These are phyloP conservation scores for Drosophila nigrodunni DNA, from an alignment of 1,140 invertebrate genomes.

Conservation along the genomic window DNA sequence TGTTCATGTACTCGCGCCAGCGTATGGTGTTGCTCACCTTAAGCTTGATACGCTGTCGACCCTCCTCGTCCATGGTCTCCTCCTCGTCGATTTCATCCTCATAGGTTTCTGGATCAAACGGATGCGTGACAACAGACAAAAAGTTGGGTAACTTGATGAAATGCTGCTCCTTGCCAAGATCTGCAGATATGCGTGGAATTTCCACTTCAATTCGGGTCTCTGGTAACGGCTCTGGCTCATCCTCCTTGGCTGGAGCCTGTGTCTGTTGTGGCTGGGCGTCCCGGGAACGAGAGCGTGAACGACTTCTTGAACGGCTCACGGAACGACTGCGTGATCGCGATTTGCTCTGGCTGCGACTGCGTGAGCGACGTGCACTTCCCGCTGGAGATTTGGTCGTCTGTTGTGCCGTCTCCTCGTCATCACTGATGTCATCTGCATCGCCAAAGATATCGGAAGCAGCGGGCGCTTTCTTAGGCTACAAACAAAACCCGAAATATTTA, in stretches of 20 bases:
- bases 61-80: slow-evolving; percentile 99
- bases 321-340: slow-evolving; percentile 65
- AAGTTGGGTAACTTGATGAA: slow-evolving; percentile 98
- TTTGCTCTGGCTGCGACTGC: slow-evolving; percentile 55
- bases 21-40: slow-evolving; percentile 99
- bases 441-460: slow-evolving; percentile 94
- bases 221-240: slow-evolving; percentile 91
- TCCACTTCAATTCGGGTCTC: slow-evolving; percentile 98
- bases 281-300: slow-evolving; percentile 59
- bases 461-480: slow-evolving; percentile 60
- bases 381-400: slow-evolving; percentile 60
- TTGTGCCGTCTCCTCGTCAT: slow-evolving; percentile 87
- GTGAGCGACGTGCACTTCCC: slow-evolving; percentile 42
- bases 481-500: background rate
- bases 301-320: slow-evolving; percentile 59
- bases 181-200: slow-evolving; percentile 97
- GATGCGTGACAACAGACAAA: slow-evolving; percentile 95
- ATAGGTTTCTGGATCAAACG: slow-evolving; percentile 97
- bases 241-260: slow-evolving; percentile 85
- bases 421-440: slow-evolving; percentile 96
- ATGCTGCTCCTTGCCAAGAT: slow-evolving; percentile 95
- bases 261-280: slow-evolving; percentile 57
- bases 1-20: slow-evolving; percentile 95
- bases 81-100: slow-evolving; percentile 99
- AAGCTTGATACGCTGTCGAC: slow-evolving; percentile 94